phyloP scores from a whole-genome alignment of 2,113 vertebrate species.

The Chionomys nivalis region DNA sequence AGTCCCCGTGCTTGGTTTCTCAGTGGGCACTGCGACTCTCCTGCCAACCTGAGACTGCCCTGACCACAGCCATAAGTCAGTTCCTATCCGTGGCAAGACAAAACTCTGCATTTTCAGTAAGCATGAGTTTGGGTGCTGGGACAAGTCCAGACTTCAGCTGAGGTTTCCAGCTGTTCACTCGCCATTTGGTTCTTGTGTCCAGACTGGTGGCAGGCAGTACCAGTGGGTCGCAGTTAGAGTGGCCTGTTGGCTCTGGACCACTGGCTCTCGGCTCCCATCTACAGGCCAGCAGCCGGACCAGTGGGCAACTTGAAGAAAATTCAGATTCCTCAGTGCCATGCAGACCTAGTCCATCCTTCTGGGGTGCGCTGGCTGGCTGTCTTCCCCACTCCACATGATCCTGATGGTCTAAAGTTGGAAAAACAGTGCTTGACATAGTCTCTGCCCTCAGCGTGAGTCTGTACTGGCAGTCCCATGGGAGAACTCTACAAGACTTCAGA shows the following conservation, averaged over 20 bases:
- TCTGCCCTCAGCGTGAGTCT: not conserved
- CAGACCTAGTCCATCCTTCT: not conserved
- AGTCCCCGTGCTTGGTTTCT: not conserved
- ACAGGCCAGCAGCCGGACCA: fast-evolving
- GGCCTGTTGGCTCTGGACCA: not conserved
- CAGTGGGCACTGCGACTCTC: not conserved
- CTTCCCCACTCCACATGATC: not conserved
- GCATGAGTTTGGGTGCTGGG: not conserved
- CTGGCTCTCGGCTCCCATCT: not conserved
- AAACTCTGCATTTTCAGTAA: not conserved
- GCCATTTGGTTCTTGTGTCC: not conserved
- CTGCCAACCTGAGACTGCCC: not conserved
- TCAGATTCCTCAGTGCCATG: not conserved
- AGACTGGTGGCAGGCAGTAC: not conserved
- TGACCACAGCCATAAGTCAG: not conserved
- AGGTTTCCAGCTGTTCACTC: not conserved
- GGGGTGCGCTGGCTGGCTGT: not conserved
- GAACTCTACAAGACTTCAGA: constrained; percentile 36
- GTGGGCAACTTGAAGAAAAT: not conserved
- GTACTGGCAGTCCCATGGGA: not conserved
- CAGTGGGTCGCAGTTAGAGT: too few species aligned
- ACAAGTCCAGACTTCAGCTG: not conserved
- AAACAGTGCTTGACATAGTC: not conserved
- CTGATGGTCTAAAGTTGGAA: not conserved
- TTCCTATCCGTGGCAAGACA: not conserved